These are phyloP conservation scores for Australoheros facetus DNA, from an alignment of 2,797 vertebrate genomes.

Conservation along the genomic window DNA sequence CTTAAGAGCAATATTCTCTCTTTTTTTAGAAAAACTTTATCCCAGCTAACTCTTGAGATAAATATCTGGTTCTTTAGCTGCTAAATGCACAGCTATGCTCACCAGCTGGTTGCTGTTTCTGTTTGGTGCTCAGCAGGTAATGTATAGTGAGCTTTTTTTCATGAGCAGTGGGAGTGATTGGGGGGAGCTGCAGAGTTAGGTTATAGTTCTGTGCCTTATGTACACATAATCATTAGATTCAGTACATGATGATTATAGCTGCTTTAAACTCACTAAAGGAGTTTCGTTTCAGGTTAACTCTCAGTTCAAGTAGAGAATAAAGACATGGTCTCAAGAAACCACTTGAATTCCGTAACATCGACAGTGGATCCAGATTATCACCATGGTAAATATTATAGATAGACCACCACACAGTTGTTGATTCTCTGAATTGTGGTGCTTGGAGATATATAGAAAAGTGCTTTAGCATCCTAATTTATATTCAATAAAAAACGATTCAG, in stretches of 20 bases:
- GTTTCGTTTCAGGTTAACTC: neutral
- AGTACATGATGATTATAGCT: slow-evolving; percentile 1
- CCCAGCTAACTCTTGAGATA: slow-evolving; percentile 13
- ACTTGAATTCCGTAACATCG: neutral
- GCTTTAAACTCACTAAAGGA: slow-evolving; percentile 11
- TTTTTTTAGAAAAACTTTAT: slow-evolving; percentile 20
- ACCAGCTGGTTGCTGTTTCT: neutral
- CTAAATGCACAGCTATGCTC: slow-evolving; percentile 10
- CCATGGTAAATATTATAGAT: neutral
- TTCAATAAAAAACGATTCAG: neutral
- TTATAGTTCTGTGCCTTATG: slow-evolving; percentile 9
- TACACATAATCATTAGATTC: slow-evolving; percentile 10
- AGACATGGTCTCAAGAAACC: neutral
- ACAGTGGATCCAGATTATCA: neutral
- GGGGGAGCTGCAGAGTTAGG: neutral
- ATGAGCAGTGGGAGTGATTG: slow-evolving; percentile 9
- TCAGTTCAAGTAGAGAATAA: neutral
- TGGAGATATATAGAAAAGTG: neutral
- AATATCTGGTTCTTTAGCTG: slow-evolving; percentile 7
- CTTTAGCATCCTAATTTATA: neutral
- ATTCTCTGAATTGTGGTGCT: neutral
- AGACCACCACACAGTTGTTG: neutral
- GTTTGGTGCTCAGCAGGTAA: neutral
- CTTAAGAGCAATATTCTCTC: slow-evolving; percentile 9
- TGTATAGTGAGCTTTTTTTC: neutral